Evolutionary conservation across 2,888 invertebrate species (phyloP), one percentile per base, ranked within the genome.

Genomic region (Lasioglossum zephyrum): DNA sequence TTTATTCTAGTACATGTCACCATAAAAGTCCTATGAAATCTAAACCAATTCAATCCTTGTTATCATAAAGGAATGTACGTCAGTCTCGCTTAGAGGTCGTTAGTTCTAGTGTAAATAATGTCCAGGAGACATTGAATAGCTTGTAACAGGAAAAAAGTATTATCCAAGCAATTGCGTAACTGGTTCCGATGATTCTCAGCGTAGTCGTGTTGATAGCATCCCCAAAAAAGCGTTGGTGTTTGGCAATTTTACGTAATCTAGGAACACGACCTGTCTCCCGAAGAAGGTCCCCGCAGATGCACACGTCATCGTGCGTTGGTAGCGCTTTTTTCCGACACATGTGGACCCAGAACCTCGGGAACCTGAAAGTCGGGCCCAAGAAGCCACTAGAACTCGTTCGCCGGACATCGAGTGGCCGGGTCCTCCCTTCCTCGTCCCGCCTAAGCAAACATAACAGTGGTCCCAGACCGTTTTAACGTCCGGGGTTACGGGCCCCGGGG

Each of bases 381-480:
- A 90, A 88, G 87, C 83, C 90, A 84, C 85, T 85, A 81, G 87
- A 88, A 88, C 84, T 84, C 82, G 85, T 82, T 84, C 81, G 89
- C 84, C 82, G 86, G 90, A 88, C 91, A 86, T 87, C 86, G 85
- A 91, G 92, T 91, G 89, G 87, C 39, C 41, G 11, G 5, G 22
- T 74, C 84, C 81, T 69, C 80, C 87, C 86, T 85, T 75, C 86
- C 75, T 79, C 85, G 88, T 91, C 87, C 87, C 85, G 82, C 91
- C 91, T 92, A 90, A 91, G 87, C 92, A 90, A 91, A 91, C 89
- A 91, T 83, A 73, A 81, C 69, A 63, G 26, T 49, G 81, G 81
- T 60, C 81, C 57, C 77, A 84, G 86, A 63, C 73, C 70, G 85
- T 91, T 91, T 87, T 79, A 90, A 86, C 57, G 81, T 87, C 87